Conservation (phyloP, 2,797 vertebrate genomes). For the Antennarius maculatus region DNA sequence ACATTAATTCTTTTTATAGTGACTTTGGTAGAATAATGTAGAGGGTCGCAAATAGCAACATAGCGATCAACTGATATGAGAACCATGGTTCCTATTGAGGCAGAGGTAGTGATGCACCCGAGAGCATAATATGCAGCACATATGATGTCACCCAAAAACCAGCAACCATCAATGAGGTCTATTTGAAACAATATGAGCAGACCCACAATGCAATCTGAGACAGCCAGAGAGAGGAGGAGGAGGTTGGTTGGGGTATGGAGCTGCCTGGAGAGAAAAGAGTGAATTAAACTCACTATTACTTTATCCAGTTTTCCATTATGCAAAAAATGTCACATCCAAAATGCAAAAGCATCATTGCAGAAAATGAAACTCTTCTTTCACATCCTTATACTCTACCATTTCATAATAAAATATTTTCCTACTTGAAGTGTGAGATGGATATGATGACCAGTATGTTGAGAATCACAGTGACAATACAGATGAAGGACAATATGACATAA, state of each 20-base stretch:
- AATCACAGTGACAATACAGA: constrained; percentile 63
- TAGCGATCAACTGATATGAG: neutral
- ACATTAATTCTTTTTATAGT: neutral
- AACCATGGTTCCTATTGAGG: neutral
- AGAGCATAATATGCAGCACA: neutral
- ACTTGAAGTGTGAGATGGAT: constrained; percentile 75
- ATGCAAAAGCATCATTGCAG: constrained; percentile 9
- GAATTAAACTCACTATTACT: neutral
- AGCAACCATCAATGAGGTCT: neutral
- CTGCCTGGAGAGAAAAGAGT: neutral
- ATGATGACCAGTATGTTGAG: constrained; percentile 79
- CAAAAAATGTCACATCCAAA: neutral
- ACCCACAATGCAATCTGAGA: neutral
- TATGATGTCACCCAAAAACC: neutral
- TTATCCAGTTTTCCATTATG: neutral
- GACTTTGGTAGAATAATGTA: neutral
- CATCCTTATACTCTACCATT: neutral
- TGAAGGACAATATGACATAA: constrained; percentile 32
- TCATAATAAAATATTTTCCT: neutral
- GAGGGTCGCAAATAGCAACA: neutral
- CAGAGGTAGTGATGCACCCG: neutral
- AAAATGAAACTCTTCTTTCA: neutral
- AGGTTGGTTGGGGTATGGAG: neutral
- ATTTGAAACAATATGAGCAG: neutral
- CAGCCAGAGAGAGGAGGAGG: neutral